Conservation (phyloP, 2,888 invertebrate genomes). For the Idaea straminata region DNA sequence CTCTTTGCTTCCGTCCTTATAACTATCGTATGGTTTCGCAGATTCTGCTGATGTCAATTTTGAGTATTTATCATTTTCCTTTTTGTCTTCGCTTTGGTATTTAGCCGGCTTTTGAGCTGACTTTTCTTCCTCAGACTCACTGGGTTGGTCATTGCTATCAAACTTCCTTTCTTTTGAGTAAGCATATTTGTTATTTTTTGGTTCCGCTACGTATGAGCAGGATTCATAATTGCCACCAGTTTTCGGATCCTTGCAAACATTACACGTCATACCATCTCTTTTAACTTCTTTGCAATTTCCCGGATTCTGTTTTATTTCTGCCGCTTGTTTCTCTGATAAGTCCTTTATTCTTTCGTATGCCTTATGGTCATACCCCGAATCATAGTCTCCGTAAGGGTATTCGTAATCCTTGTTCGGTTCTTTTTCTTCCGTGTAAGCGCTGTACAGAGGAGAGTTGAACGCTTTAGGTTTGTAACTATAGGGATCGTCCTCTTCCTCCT, state of each 20-base stretch:
- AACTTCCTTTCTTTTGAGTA: conserved; percentile 83
- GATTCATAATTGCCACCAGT: conserved; percentile 89
- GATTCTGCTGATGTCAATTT: conserved; percentile 45
- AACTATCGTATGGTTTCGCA: conserved; percentile 48
- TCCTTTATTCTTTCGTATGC: conserved; percentile 80
- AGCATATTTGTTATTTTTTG: conserved; percentile 85
- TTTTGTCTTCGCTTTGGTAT: conserved; percentile 50
- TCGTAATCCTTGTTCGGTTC: conserved; percentile 67
- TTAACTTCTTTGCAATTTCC: conserved; percentile 83
- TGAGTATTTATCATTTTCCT: conserved; percentile 49
- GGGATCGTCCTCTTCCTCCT: conserved; percentile 65
- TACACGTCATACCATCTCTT: conserved; percentile 84
- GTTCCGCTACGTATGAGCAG: conserved; percentile 88
- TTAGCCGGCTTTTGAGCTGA: conserved; percentile 58
- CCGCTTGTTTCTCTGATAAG: conserved; percentile 81
- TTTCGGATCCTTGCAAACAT: conserved; percentile 86
- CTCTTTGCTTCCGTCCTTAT: conserved; percentile 42
- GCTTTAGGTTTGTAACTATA: conserved; percentile 79
- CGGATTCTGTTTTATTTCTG: conserved; percentile 81
- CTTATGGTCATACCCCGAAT: conserved; percentile 75
- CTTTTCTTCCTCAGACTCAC: conserved; percentile 66
- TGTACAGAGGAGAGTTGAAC: conserved; percentile 69
- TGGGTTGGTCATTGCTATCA: conserved; percentile 80
- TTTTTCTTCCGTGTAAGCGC: conserved; percentile 67
- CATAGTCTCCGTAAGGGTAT: conserved; percentile 67